Conservation (phyloP, 1,140 invertebrate genomes). For the Hestina assimilis region DNA sequence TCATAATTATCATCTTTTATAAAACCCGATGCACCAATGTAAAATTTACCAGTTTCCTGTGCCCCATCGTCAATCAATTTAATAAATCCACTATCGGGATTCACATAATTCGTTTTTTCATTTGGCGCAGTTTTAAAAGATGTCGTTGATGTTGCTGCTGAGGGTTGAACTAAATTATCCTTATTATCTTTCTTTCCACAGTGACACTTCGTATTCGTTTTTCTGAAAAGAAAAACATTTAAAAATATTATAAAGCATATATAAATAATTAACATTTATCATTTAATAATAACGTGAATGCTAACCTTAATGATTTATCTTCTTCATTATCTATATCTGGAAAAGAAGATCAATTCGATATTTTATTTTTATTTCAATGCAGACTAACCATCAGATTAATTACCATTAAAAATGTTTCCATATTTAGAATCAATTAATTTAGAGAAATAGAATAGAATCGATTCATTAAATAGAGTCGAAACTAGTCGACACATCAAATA, state of each 20-base stretch:
- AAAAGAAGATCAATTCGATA: no score
- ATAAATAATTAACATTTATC: no score
- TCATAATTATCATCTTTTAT: slow-evolving; percentile 66
- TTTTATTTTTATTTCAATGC: no score
- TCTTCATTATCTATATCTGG: no score
- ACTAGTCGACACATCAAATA: no score
- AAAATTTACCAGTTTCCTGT: slow-evolving; percentile 58
- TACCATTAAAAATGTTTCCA: not conserved
- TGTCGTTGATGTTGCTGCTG: slow-evolving; percentile 43
- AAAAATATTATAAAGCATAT: not conserved
- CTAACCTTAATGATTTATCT: not conserved
- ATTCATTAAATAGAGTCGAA: no score
- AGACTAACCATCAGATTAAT: no score
- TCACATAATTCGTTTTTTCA: slow-evolving; percentile 31
- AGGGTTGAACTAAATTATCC: slow-evolving; percentile 21
- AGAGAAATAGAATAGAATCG: no score
- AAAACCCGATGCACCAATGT: slow-evolving; percentile 60
- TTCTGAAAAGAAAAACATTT: slow-evolving; percentile 23
- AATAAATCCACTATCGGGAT: slow-evolving; percentile 39
- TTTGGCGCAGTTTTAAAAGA: slow-evolving; percentile 51
- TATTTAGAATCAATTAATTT: not conserved
- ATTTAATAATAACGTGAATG: not conserved
- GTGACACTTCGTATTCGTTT: slow-evolving; percentile 22
- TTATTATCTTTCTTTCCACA: slow-evolving; percentile 15
- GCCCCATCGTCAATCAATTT: slow-evolving; percentile 48